phyloP scores from a whole-genome alignment of 2,888 invertebrate species.

The Agelastica alni region DNA sequence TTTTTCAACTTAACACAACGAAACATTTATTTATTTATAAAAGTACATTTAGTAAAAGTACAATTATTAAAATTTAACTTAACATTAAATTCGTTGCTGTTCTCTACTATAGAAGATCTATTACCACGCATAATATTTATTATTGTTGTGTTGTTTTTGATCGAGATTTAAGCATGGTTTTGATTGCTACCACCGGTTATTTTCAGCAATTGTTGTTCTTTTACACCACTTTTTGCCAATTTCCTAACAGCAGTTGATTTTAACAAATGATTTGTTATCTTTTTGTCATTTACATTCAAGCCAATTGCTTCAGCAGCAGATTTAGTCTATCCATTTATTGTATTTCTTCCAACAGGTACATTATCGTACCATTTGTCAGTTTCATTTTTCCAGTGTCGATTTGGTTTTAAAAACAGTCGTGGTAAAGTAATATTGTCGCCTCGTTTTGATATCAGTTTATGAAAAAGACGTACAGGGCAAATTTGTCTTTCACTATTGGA shows the following conservation, averaged over 20 bases:
- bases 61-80: neutral
- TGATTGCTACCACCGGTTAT: slow-evolving; percentile 5
- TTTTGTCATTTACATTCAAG: neutral
- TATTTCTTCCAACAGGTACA: slow-evolving; percentile 3
- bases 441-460: slow-evolving; percentile 7
- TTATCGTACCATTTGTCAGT: slow-evolving; percentile 6
- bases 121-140: neutral
- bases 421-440: slow-evolving; percentile 4
- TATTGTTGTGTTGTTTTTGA: slow-evolving; percentile 14
- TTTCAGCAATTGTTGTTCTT: slow-evolving; percentile 8
- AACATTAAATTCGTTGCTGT: slow-evolving; percentile 3
- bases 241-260: slow-evolving; percentile 1
- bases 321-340: slow-evolving; percentile 2
- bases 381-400: slow-evolving; percentile 7
- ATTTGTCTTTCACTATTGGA: slow-evolving; percentile 6
- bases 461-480: slow-evolving; percentile 3
- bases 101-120: slow-evolving; percentile 2
- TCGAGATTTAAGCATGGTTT: slow-evolving; percentile 9
- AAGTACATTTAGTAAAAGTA: slow-evolving; percentile 3
- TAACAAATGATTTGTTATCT: neutral
- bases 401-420: slow-evolving; percentile 8
- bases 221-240: slow-evolving; percentile 1
- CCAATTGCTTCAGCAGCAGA: slow-evolving; percentile 4
- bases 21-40: neutral
- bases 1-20: neutral